Evolutionary conservation across 2,113 vertebrate genomes (phyloP).

Genomic region (Anser brachyrhynchus): DNA sequence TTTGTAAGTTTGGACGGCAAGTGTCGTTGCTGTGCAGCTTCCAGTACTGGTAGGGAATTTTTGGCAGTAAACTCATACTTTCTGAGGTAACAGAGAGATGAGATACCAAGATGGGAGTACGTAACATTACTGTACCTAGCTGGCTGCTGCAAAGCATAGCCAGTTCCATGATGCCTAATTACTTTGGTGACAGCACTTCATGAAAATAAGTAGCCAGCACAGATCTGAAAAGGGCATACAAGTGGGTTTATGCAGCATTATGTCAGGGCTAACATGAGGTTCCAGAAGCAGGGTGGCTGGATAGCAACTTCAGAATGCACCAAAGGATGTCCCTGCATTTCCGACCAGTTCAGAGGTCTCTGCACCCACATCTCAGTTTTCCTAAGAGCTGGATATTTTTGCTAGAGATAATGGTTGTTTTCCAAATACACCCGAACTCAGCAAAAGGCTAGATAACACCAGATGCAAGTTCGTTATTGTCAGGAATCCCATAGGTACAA

Average conservation of each 20-base stretch:
- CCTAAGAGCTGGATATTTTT: fast-evolving
- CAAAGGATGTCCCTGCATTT: too few relatives aligned
- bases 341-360: background rate
- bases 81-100: background rate
- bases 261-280: background rate
- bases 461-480: background rate
- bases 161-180: background rate
- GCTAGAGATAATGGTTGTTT: background rate
- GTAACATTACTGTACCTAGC: background rate
- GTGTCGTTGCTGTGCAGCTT: background rate
- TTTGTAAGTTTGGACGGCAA: background rate
- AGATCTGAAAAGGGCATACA: background rate
- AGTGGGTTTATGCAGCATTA: background rate
- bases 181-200: background rate
- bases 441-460: background rate
- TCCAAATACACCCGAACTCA: background rate
- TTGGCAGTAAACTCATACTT: background rate
- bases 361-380: background rate
- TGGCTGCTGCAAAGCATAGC: background rate
- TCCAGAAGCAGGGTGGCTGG: background rate
- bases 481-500: background rate
- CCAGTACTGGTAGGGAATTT: background rate
- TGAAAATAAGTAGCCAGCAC: background rate
- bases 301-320: background rate
- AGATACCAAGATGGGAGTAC: background rate